phyloP scores from a whole-genome alignment of 30 jellyfish, hydroid and myxozoan species.

The Mastigias papua region DNA sequence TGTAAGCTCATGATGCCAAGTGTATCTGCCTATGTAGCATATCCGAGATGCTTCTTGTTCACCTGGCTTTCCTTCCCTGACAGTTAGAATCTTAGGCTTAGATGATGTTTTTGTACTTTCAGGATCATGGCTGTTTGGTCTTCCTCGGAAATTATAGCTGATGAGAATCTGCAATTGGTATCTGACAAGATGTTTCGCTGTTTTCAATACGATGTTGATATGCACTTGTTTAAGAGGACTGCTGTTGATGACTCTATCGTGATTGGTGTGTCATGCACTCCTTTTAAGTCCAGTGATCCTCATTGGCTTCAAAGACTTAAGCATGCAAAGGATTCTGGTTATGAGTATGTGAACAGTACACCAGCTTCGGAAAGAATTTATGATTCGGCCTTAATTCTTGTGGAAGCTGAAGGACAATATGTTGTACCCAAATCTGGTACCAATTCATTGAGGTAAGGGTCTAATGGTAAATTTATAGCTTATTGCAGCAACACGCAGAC shows the following conservation, averaged over 20 bases:
- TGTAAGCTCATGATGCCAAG: too few relatives aligned
- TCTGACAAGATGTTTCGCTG: neutral
- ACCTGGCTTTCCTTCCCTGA: too few relatives aligned
- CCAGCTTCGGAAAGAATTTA: constrained; percentile 10
- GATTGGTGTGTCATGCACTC: constrained; percentile 19
- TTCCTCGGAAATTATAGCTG: neutral
- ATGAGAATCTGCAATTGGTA: neutral
- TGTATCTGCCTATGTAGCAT: too few relatives aligned
- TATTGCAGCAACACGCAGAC: too few relatives aligned
- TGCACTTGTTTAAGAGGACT: constrained; percentile 11
- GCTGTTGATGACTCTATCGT: neutral
- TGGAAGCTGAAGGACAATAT: constrained; percentile 24
- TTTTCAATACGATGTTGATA: constrained; percentile 13
- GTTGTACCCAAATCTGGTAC: neutral
- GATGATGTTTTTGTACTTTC: neutral
- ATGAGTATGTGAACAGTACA: constrained; percentile 2
- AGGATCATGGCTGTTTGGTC: constrained; percentile 6
- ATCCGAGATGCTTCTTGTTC: too few relatives aligned
- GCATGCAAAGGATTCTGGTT: neutral
- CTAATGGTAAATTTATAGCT: neutral
- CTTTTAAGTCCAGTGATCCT: neutral
- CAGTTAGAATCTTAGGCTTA: too few relatives aligned
- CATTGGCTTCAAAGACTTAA: constrained; percentile 4
- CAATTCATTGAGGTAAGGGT: neutral
- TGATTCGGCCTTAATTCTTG: constrained; percentile 5